A percentile compares a stretch with the other conserved stretches of the same genome.
Conservation (phyloP, 2,113 vertebrate species). For the Dromas ardeola region DNA sequence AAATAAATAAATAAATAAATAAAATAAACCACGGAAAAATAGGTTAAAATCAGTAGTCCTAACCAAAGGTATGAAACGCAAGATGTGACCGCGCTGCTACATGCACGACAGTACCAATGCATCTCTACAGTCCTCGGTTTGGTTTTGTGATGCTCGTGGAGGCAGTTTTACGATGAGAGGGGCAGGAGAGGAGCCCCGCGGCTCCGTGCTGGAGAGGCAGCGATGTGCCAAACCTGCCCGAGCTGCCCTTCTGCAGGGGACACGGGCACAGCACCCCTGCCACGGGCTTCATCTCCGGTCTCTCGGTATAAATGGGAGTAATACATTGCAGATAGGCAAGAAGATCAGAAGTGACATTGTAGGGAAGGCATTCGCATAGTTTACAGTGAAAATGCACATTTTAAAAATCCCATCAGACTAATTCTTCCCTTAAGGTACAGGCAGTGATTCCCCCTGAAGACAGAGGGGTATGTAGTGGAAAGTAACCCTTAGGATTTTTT, state of each 20-base stretch:
- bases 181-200: background rate
- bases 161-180: background rate
- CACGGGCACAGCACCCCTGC: background rate
- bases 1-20: background rate
- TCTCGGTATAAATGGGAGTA: background rate
- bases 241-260: constrained; percentile 6
- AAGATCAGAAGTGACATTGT: constrained; percentile 56
- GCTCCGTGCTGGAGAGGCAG: background rate
- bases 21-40: background rate
- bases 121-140: background rate
- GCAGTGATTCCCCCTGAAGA: constrained; percentile 24
- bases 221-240: fast-evolving
- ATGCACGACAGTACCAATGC: fast-evolving
- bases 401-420: constrained; percentile 52
- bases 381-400: constrained; percentile 45
- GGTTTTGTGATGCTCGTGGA: background rate
- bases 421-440: constrained; percentile 54
- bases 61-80: background rate
- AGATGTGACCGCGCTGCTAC: fast-evolving
- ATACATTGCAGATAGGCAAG: background rate
- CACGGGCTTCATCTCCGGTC: background rate
- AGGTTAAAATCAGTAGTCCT: background rate
- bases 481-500: constrained; percentile 62
- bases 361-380: constrained; percentile 53
- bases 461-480: constrained; percentile 3